phyloP scores from a whole-genome alignment of 2,797 vertebrate genomes.

The Bradypodion ventrale region DNA sequence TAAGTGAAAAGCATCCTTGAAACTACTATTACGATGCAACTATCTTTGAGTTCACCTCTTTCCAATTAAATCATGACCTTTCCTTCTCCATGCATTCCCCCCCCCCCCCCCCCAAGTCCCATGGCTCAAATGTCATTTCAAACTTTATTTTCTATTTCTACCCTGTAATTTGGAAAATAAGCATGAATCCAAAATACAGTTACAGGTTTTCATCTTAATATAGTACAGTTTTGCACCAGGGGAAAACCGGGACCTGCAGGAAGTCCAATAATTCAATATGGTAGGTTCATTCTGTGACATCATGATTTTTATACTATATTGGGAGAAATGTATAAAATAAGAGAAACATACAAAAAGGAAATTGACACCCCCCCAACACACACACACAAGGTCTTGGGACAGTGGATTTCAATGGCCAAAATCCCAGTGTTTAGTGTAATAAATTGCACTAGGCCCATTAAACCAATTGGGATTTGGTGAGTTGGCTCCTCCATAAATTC shows the following conservation, averaged over 20 bases:
- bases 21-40: constrained; percentile 51
- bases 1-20: constrained; percentile 48
- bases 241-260: constrained; percentile 22
- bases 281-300: constrained; percentile 17
- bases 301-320: constrained; percentile 35
- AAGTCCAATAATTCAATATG: constrained; percentile 35
- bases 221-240: constrained; percentile 30
- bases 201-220: constrained; percentile 55
- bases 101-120: constrained; percentile 23
- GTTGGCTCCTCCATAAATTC: no score
- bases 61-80: constrained; percentile 70
- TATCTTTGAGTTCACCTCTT: constrained; percentile 58
- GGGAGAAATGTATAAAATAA: constrained; percentile 17
- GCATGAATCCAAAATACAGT: constrained; percentile 54
- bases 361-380: constrained; percentile 1
- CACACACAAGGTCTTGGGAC: background rate
- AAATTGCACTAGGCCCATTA: no score
- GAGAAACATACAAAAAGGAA: constrained; percentile 22
- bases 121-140: constrained; percentile 59
- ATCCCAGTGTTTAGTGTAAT: no score
- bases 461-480: no score
- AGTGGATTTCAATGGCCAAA: background rate
- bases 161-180: constrained; percentile 60
- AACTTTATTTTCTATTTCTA: constrained; percentile 62
- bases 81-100: constrained; percentile 42